Base-by-base conservation (phyloP, 2,113 vertebrate species). In the Dasyornis broadbenti region DNA sequence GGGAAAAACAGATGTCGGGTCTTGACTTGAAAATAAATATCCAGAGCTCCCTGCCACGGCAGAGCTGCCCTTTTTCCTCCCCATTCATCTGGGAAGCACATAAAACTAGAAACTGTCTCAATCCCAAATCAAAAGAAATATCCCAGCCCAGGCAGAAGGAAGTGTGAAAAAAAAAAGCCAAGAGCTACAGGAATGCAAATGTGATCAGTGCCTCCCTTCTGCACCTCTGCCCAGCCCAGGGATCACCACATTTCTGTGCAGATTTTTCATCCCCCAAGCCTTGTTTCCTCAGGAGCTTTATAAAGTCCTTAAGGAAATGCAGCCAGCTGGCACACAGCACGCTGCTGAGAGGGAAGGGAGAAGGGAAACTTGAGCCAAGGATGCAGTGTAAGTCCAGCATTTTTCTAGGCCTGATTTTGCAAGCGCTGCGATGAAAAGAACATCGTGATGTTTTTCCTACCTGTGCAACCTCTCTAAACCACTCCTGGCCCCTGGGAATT, bases 201-300 rank as follows among this genome's bases (percentile, higher is more conserved):
- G 33, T 42, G 44, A 26, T 86, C 39, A 50, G 76, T 59, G 13
- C 18, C 59, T 69, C 31, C 70, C 44, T 87, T 30, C 57, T 57
- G 26, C 63, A 56, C 27, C 50, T 64, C 72, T 63, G 57, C 72
- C 40, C 10, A 1, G 63, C 69, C 42, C 72, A 63, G 49, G 16
- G 37, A 20, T 50, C 37, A 79, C 49, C 50, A 27, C 24, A 19
- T 81, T 91, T 89, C 80, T 66, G 35, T 28, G n/a, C 47, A 69
- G 40, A 89, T 94, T 89, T 86, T 66, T 86, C 80, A 84, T 60
- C 65, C 76, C 47, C 71, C 59, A 31, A 78, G 64, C n/a, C 44
- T 94, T 66, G 24, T 83, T 92, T 95, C 77, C 72, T 64, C 66
- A 92, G 89, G 80, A 88, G 30, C 72, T 87, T 92, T 26, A 57